Evolutionary conservation across 2,888 invertebrate species (phyloP).

Genomic region (Rhabditoides inermis): DNA sequence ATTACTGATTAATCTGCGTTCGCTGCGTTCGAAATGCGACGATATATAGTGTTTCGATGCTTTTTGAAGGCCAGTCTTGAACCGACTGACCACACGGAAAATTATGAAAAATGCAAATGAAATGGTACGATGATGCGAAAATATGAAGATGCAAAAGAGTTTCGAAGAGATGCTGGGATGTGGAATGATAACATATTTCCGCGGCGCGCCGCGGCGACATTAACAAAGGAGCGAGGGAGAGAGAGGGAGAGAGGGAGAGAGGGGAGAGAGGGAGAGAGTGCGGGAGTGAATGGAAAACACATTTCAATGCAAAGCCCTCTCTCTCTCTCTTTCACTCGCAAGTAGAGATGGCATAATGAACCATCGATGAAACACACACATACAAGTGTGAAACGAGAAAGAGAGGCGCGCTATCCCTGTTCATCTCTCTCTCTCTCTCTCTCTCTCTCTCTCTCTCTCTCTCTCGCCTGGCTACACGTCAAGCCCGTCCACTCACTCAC

Average conservation of each 20-base stretch:
- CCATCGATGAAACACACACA: too few species aligned
- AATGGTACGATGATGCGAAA: not conserved
- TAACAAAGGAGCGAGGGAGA: not conserved
- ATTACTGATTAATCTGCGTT: too few species aligned
- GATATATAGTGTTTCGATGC: too few species aligned
- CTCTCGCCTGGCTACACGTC: not conserved
- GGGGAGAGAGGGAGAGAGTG: not conserved
- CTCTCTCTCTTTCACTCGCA: conserved; percentile 2
- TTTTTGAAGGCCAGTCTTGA: too few species aligned
- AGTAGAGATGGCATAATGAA: too few species aligned
- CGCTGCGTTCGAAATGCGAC: too few species aligned
- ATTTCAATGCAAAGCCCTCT: not conserved
- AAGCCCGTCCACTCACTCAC: not conserved
- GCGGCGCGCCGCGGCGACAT: not conserved
- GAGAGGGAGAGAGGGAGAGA: not conserved
- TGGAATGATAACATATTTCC: not conserved
- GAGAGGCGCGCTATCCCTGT: too few species aligned
- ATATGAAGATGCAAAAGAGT: not conserved
- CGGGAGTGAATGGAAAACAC: not conserved
- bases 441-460: not conserved
- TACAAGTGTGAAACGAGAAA: too few species aligned
- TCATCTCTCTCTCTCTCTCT: conserved; percentile 5
- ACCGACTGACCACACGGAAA: too few species aligned
- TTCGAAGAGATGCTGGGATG: not conserved
- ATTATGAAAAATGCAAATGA: not conserved